phyloP scores from a whole-genome alignment of 2,797 vertebrate species.

The Anabas testudineus region DNA sequence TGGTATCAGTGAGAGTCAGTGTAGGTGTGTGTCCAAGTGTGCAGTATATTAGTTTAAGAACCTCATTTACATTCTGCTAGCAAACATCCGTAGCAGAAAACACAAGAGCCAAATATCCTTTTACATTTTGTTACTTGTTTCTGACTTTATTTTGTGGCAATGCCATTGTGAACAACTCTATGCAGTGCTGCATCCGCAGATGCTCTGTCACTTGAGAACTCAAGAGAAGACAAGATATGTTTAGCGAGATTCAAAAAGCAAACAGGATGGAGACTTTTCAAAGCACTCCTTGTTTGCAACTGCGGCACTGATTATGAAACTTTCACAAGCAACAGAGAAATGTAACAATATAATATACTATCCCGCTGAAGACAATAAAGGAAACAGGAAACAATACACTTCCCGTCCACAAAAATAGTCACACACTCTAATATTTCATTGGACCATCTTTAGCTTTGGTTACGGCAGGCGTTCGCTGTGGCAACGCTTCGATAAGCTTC shows the following conservation, averaged over 20 bases:
- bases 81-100: slow-evolving; percentile 38
- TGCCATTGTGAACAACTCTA: neutral
- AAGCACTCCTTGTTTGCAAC: neutral
- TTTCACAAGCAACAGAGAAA: slow-evolving; percentile 26
- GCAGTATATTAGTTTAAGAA: slow-evolving; percentile 62
- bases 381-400: no score
- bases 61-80: slow-evolving; percentile 70
- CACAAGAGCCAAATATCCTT: slow-evolving; percentile 25
- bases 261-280: neutral
- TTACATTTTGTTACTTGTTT: neutral
- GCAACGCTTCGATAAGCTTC: no score
- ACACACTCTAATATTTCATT: no score
- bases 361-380: no score
- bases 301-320: slow-evolving; percentile 20
- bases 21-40: slow-evolving; percentile 64
- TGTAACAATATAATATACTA: no score
- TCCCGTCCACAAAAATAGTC: no score
- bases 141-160: neutral
- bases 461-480: no score
- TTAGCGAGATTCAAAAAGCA: neutral
- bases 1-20: slow-evolving; percentile 52
- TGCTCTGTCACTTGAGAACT: slow-evolving; percentile 4
- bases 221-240: neutral
- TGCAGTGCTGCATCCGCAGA: slow-evolving; percentile 6
- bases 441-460: no score